Base-by-base conservation (phyloP, 2,797 vertebrate species). In the Anniella stebbinsi region DNA sequence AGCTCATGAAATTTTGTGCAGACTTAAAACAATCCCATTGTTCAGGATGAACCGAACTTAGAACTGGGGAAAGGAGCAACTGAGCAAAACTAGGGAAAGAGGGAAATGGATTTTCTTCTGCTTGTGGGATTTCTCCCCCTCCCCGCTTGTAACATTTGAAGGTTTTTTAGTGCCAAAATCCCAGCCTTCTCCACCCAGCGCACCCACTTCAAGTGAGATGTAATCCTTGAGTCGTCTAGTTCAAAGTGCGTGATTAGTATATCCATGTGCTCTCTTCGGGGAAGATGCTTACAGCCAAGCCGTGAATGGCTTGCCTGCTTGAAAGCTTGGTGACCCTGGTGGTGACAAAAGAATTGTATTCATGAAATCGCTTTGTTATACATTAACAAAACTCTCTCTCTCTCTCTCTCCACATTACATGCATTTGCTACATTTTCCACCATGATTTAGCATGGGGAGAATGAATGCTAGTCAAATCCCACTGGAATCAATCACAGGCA, bases 341-440 rank as follows among this genome's bases (percentile, higher is more conserved):
- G 33, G 13, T 77, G 86, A 60, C 69, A n/a, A 45, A 90, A 83
- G 69, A 94, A 93, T 91, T 45, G 82, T 86, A 87, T 92, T 94
- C 80, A 63, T 93, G 90, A 80, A 93, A 93, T 83, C 70, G 41
- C 78, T 92, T 92, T 93, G 89, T 91, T 94, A 81, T 92, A 90
- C 92, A 90, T 92, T 84, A 91, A 76, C 83, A 72, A 89, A 92
- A 86, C 30, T 73, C 81, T 89, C 38, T 25, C 73, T 18, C 51
- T 36, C 78, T 57, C 78, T 80, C 78, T 76, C 81, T 89, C 38
- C 2, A 38, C 89, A 15, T 92, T 91, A 54, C 54, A 12, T 90
- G 66, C 73, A 2, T 84, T 63, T 57, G 51, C 48, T 30, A 84
- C 48, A 48, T 41, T 69, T 78, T n/a, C 66, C 45, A 77, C 87